Conservation (phyloP, 2,113 vertebrate species). For the Lethenteron reissneri region DNA sequence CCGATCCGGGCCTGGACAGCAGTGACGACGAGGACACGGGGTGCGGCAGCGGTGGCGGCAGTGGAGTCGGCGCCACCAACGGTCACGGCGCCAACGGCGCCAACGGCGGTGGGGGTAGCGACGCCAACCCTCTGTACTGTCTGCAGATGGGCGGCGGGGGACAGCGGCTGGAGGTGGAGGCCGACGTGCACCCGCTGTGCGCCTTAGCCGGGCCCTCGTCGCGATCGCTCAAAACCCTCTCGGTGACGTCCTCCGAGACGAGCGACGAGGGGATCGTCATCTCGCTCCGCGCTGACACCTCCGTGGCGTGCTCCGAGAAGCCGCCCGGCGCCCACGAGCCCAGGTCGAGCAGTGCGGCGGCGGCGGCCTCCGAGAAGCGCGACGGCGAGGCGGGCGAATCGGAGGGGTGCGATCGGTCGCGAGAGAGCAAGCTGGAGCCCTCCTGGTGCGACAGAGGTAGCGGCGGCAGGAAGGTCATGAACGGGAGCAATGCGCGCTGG, state of each 20-base stretch:
- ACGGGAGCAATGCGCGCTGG: too few relatives aligned
- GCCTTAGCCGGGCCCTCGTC: constrained; percentile 6
- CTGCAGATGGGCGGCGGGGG: neutral
- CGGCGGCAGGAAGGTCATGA: too few relatives aligned
- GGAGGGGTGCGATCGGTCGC: too few relatives aligned
- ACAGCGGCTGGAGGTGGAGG: constrained; percentile 65
- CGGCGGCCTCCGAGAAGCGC: constrained; percentile 17
- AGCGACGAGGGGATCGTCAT: constrained; percentile 11
- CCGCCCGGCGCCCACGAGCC: neutral
- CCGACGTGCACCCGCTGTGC: constrained; percentile 43
- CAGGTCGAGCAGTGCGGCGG: constrained; percentile 14
- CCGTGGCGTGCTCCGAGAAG: constrained; percentile 17
- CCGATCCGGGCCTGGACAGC: constrained; percentile 77
- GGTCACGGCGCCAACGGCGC: constrained; percentile 66
- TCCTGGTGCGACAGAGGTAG: too few relatives aligned
- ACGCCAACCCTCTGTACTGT: neutral
- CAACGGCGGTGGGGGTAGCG: neutral
- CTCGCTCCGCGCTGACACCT: constrained; percentile 9
- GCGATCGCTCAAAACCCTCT: constrained; percentile 5
- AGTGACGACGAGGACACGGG: constrained; percentile 69
- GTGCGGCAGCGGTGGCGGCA: constrained; percentile 71
- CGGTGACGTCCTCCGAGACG: constrained; percentile 31
- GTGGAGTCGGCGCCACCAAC: constrained; percentile 31
- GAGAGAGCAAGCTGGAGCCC: too few relatives aligned
- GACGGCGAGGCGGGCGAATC: too few relatives aligned